Base-by-base conservation (phyloP, 2,113 vertebrate species). In the Coptodon bakossiorum region DNA sequence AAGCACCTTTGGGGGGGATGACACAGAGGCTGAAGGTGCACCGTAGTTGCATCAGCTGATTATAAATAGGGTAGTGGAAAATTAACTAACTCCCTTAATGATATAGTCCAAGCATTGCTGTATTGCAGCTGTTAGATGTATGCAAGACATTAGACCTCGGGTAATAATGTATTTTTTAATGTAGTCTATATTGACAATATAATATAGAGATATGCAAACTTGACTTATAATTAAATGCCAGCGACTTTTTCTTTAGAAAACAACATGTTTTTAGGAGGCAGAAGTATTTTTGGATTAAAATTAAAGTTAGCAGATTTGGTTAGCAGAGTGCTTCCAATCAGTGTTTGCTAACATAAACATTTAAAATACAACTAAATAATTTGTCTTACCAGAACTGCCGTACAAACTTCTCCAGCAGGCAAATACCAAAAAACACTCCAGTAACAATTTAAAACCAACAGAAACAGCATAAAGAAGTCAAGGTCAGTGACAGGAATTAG, bases 31-130 rank as follows among this genome's bases (percentile, higher is more conserved):
- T 85, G 38, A 85, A 89, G 82, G 86, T 89, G 83, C 83, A 85
- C 45, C 6, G 5, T 45, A 78, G 85, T 90, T 86, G 54, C 81
- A 90, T 91, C 73, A 76, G 79, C 85, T 87, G 56, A 68, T 79
- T 86, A 83, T 84, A 86, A 88, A 85, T 73, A 88, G 76, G 68
- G 9, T 45, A 52, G 40, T 68, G 54, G 78, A 85, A 91, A 91
- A 89, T 79, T 27, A 81, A 19, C 76, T 45, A 53, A 83, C 27
- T 82, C 17, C 43, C 29, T 56, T 89, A 86, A 88, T 89, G 73
- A 86, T 52, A 86, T 81, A 80, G 68, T 53, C 6, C 8, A 24
- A 52, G 12, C 24, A 16, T 16, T 82, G 81, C 73, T 89, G 71
- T 50, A 79, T 36, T 82, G 57, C 88, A 83, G 86, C 83, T 92